Conservation (phyloP, 2,888 invertebrate genomes). For the Ochlodes sylvanus region DNA sequence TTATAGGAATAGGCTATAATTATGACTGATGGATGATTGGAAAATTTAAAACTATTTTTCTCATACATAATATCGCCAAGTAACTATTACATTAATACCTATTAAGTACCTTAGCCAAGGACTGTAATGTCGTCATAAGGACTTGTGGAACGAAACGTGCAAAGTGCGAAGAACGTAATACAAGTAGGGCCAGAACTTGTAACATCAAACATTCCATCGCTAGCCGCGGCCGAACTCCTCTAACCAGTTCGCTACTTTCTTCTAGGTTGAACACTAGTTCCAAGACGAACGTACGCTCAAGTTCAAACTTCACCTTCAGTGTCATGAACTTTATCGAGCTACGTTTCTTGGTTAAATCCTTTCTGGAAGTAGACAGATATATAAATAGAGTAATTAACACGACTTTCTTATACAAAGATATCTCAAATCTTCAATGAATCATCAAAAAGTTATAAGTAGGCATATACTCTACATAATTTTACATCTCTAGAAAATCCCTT, state of each 20-base stretch:
- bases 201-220: slow-evolving; percentile 29
- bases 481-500: no score
- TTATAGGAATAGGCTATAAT: no score
- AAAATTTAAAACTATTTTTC: background rate
- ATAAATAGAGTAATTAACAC: no score
- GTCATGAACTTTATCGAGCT: slow-evolving; percentile 8
- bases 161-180: slow-evolving; percentile 16
- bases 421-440: no score
- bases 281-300: slow-evolving; percentile 13
- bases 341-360: background rate
- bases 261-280: slow-evolving; percentile 25
- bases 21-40: no score
- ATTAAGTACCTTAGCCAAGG: background rate
- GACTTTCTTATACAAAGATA: no score
- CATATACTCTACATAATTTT: no score
- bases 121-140: background rate
- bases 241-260: slow-evolving; percentile 34
- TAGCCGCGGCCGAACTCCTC: slow-evolving; percentile 10
- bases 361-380: background rate
- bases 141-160: background rate
- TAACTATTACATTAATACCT: no score
- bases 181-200: slow-evolving; percentile 21
- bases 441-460: no score
- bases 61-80: background rate
- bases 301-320: background rate